Percentiles rank a stretch among this genome's conserved stretches.
phyloP scores from a whole-genome alignment of 92 coral and sea anemone genomes.

The Palythoa caribaeorum region DNA sequence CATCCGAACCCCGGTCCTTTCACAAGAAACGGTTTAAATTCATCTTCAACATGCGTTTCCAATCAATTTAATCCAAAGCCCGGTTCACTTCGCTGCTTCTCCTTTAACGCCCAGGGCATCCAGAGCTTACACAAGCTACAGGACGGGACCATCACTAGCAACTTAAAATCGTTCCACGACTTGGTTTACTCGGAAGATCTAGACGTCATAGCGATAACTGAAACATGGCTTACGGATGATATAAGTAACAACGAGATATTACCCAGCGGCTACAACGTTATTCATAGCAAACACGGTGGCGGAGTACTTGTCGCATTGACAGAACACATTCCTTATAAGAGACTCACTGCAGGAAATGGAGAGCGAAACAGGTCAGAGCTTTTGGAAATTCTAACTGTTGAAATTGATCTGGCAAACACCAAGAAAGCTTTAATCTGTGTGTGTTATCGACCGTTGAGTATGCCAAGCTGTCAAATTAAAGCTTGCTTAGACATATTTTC shows the following conservation, averaged over 20 bases:
- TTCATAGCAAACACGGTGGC: conserved; percentile 59
- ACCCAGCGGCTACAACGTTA: conserved; percentile 57
- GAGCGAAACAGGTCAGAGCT: conserved; percentile 19
- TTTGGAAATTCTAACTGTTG: conserved; percentile 30
- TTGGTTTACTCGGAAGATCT: conserved; percentile 47
- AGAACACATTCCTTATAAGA: conserved; percentile 2
- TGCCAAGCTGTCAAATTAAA: conserved; percentile 35
- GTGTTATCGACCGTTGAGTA: conserved; percentile 33
- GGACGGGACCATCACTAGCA: conserved; percentile 51
- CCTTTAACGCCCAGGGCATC: conserved; percentile 55
- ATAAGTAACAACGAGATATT: conserved; percentile 43
- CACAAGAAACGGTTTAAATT: background rate
- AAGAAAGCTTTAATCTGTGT: conserved; percentile 39
- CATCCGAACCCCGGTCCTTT: conserved; percentile 18
- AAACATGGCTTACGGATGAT: conserved; percentile 62
- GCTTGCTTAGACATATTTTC: conserved; percentile 48
- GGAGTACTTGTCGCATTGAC: conserved; percentile 31
- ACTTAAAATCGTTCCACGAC: conserved; percentile 53
- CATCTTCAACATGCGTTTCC: background rate
- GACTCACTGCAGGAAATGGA: background rate
- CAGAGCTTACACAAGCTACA: conserved; percentile 49
- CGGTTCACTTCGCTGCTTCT: conserved; percentile 39
- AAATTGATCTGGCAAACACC: conserved; percentile 39
- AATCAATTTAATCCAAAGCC: background rate
- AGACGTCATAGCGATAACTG: conserved; percentile 56